Conservation (phyloP, 1,140 invertebrate genomes). For the Trinorchestia longiramus region DNA sequence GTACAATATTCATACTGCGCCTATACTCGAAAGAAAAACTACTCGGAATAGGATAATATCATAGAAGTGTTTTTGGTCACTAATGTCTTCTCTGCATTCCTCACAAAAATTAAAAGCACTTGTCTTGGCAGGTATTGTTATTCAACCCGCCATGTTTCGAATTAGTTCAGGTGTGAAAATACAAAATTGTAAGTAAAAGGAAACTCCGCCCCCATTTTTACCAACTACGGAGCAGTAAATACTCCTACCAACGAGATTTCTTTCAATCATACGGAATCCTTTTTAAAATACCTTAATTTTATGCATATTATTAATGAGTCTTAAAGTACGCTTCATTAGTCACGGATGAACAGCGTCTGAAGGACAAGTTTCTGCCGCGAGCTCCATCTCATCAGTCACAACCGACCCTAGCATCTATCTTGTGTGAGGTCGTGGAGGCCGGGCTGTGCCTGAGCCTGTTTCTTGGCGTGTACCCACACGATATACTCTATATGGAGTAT, state of each 20-base stretch:
- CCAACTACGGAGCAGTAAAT: neutral
- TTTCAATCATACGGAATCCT: too few relatives aligned
- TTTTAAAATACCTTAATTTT: neutral
- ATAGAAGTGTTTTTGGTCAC: neutral
- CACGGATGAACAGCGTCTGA: neutral
- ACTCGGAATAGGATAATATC: neutral
- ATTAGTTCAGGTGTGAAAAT: neutral
- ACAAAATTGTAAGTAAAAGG: neutral
- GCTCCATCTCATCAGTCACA: too few relatives aligned
- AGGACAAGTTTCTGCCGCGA: neutral
- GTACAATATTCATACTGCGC: neutral
- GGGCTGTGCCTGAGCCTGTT: too few relatives aligned
- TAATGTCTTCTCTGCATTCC: neutral
- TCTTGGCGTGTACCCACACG: too few relatives aligned
- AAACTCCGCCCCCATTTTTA: neutral
- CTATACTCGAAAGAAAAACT: neutral
- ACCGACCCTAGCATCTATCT: too few relatives aligned
- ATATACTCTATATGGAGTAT: too few relatives aligned
- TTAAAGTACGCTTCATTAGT: neutral
- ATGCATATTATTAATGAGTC: neutral
- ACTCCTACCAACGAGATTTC: neutral
- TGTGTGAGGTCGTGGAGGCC: too few relatives aligned
- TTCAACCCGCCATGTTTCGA: neutral
- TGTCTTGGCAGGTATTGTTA: neutral
- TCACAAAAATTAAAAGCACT: neutral